These are phyloP conservation scores for Onychomys leucogaster DNA, from an alignment of 2,797 vertebrate species.

Conservation along the genomic window DNA sequence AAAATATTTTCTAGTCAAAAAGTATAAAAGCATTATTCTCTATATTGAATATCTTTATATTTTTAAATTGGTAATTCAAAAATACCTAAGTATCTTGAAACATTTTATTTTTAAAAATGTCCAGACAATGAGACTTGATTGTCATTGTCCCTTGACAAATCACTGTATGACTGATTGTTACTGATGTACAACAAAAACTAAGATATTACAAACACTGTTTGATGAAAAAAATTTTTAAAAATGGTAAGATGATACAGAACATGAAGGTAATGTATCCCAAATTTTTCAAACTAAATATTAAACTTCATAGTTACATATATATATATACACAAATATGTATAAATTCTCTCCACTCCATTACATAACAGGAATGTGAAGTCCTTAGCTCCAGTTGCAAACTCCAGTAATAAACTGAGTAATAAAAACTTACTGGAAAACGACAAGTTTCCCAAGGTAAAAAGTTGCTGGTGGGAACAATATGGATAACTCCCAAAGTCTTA, in stretches of 20 bases:
- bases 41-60: neutral
- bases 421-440: neutral
- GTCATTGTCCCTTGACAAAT: neutral
- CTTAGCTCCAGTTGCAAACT: neutral
- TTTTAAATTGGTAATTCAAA: slow-evolving; percentile 3
- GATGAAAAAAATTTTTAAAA: neutral
- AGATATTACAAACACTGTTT: slow-evolving; percentile 7
- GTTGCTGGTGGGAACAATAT: neutral
- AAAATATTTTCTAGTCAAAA: neutral
- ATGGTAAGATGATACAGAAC: neutral
- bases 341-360: neutral
- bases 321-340: neutral
- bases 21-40: neutral
- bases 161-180: neutral
- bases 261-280: neutral
- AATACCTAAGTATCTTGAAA: slow-evolving; percentile 30
- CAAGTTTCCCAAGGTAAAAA: slow-evolving; percentile 14
- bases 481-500: neutral
- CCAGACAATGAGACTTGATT: slow-evolving; percentile 5
- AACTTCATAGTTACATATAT: neutral
- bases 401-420: neutral
- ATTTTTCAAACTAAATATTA: slow-evolving; percentile 19
- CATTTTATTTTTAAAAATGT: slow-evolving; percentile 27
- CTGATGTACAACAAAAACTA: neutral
- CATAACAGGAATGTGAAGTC: neutral